Percentiles rank a stretch among this genome's conserved stretches.
These are phyloP conservation scores for Drosophila melanica DNA, from an alignment of 1,140 invertebrate genomes.

Conservation along the genomic window DNA sequence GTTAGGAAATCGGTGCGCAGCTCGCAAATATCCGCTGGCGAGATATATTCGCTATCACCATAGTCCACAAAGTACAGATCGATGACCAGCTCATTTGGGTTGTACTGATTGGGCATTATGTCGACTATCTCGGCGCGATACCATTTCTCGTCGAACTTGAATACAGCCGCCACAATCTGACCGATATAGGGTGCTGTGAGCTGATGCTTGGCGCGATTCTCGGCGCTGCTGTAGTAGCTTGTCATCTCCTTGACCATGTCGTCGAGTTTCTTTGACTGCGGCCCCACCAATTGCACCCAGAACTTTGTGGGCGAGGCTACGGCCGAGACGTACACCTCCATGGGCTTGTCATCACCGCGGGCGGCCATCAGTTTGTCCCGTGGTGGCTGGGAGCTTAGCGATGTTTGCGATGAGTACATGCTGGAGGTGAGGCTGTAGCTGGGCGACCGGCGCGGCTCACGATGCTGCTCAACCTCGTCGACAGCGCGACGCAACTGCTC, in stretches of 20 bases:
- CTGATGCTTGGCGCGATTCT: slow-evolving; percentile 87
- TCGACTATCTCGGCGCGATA: slow-evolving; percentile 86
- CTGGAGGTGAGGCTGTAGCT: slow-evolving; percentile 71
- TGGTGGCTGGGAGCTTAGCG: slow-evolving; percentile 68
- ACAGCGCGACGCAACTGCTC: slow-evolving; percentile 84
- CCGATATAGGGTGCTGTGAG: slow-evolving; percentile 87
- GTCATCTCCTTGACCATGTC: slow-evolving; percentile 91
- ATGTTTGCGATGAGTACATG: slow-evolving; percentile 78
- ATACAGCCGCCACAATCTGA: slow-evolving; percentile 91
- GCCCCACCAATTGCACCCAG: slow-evolving; percentile 92
- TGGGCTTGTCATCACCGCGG: slow-evolving; percentile 85
- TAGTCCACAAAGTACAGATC: slow-evolving; percentile 92
- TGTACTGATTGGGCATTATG: slow-evolving; percentile 86
- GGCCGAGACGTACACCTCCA: slow-evolving; percentile 93
- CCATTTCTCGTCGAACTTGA: slow-evolving; percentile 90
- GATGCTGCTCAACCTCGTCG: slow-evolving; percentile 84
- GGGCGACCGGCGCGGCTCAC: slow-evolving; percentile 85
- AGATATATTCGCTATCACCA: slow-evolving; percentile 89
- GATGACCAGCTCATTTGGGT: slow-evolving; percentile 85
- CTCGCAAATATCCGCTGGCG: slow-evolving; percentile 87
- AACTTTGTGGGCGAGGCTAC: slow-evolving; percentile 91
- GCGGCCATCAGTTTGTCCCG: slow-evolving; percentile 81
- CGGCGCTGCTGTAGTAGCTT: slow-evolving; percentile 88
- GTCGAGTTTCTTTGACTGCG: slow-evolving; percentile 89
- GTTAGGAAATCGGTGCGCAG: slow-evolving; percentile 90